These are phyloP conservation scores for Drosophila saltans DNA, from an alignment of 1,140 invertebrate genomes.

Conservation along the genomic window DNA sequence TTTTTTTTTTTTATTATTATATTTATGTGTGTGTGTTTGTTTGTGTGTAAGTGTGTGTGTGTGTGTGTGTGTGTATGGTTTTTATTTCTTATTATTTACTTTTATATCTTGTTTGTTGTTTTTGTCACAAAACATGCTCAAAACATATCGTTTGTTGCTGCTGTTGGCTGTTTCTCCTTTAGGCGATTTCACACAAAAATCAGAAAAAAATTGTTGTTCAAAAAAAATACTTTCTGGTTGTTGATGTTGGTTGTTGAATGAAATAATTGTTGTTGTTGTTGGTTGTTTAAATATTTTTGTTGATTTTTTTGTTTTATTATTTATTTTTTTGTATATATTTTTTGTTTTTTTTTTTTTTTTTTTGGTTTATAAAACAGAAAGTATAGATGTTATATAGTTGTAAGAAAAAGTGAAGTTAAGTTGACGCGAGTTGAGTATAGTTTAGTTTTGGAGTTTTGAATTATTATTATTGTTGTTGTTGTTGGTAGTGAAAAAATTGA, in stretches of 20 bases:
- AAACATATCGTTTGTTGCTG: slow-evolving; percentile 61
- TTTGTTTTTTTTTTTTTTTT: slow-evolving; percentile 16
- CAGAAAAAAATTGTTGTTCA: slow-evolving; percentile 12
- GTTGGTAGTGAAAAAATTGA: slow-evolving; percentile 82
- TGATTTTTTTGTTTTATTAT: slow-evolving; percentile 42
- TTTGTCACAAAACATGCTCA: slow-evolving; percentile 58
- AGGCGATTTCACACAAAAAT: slow-evolving; percentile 7
- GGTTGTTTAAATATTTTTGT: slow-evolving; percentile 50
- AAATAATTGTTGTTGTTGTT: slow-evolving; percentile 4
- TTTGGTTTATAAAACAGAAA: slow-evolving; percentile 45
- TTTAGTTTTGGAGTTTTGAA: slow-evolving; percentile 51
- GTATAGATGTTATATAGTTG: slow-evolving; percentile 54
- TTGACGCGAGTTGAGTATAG: slow-evolving; percentile 74
- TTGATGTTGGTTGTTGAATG: neutral
- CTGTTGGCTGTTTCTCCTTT: slow-evolving; percentile 16
- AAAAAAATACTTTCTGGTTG: slow-evolving; percentile 2
- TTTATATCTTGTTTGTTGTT: slow-evolving; percentile 4
- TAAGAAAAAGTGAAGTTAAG: slow-evolving; percentile 70
- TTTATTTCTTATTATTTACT: slow-evolving; percentile 9
- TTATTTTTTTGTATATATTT: slow-evolving; percentile 32
- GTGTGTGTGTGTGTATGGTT: slow-evolving; percentile 3
- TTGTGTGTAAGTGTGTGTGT: neutral
- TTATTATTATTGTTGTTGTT: slow-evolving; percentile 72
- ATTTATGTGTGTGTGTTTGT: too few species aligned
- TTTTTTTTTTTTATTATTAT: slow-evolving; percentile 50